phyloP scores from a whole-genome alignment of 2,797 vertebrate genomes.

The Sebastes nivosus region DNA sequence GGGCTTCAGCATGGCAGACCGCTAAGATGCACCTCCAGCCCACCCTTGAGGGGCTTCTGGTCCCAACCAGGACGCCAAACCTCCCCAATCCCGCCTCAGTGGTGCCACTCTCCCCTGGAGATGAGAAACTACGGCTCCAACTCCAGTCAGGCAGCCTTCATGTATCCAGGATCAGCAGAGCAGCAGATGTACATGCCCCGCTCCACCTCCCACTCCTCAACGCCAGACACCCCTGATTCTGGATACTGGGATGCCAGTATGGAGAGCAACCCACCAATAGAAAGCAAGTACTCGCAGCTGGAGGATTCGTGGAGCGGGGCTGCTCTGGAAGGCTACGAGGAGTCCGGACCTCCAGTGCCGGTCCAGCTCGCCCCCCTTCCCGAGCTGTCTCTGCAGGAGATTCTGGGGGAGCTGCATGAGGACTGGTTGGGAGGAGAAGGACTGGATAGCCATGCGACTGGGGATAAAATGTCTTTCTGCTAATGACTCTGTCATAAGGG shows the following conservation, averaged over 20 bases:
- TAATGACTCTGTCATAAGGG: conserved; percentile 14
- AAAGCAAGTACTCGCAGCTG: conserved; percentile 33
- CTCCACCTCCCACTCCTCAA: conserved; percentile 48
- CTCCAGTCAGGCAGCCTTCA: conserved; percentile 28
- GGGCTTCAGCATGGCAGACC: conserved; percentile 44
- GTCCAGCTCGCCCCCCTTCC: conserved; percentile 58
- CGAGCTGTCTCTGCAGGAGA: conserved; percentile 79
- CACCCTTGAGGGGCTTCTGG: conserved; percentile 58
- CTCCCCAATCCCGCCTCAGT: conserved; percentile 37
- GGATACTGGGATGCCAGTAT: conserved; percentile 70
- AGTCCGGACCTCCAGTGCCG: background rate
- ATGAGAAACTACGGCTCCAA: conserved; percentile 41
- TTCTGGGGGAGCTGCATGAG: conserved; percentile 77
- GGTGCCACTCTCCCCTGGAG: conserved; percentile 63
- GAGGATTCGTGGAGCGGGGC: conserved; percentile 53
- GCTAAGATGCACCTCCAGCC: conserved; percentile 22
- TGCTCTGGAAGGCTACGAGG: conserved; percentile 7
- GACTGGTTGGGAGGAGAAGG: conserved; percentile 69
- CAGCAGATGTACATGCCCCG: conserved; percentile 42
- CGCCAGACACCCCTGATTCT: conserved; percentile 76
- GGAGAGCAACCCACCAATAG: conserved; percentile 47
- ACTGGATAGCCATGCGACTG: conserved; percentile 4
- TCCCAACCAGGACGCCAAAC: conserved; percentile 30
- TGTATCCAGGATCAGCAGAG: conserved; percentile 55
- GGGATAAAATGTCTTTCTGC: conserved; percentile 38